Evolutionary conservation across 2,888 invertebrate species (phyloP), one percentile per base, ranked within the genome.

Genomic region (Amiota mariae): DNA sequence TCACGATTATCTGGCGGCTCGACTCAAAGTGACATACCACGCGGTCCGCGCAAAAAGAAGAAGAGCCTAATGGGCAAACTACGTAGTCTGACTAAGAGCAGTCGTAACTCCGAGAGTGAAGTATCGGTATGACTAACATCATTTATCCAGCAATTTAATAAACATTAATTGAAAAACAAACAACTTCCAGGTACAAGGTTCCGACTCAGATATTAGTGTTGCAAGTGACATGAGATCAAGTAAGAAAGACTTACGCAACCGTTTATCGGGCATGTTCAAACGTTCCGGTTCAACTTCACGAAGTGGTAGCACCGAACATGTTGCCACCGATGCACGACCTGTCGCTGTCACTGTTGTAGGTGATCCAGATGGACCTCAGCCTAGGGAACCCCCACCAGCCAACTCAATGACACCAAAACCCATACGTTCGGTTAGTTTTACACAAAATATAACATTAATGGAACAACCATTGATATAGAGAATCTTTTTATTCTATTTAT

Each of bases 1-100:
- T 96, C 95, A 82, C 93, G 96, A 59, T 90, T 96, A 80, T 97
- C 96, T 0, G 94, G 94, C 61, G 95, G 95, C 12, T 97, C 96
- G 1, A 95, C 95, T 0, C 95, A 96, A 89, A 96, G 96, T 88
- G 97, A 96, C 85, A 89, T 94, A 73, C 93, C 94, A 3, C 90
- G 90, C 1, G 91, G 93, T 49, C 94, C 95, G 73, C 87, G 90
- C 49, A 96, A 95, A 88, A 95, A 95, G 90, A 93, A 93, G 87
- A 95, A 95, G 89, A 93, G 96, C 70, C 90, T 97, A 51, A 95
- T 96, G 87, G 95, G 95, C 18, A 97, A 96, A 91, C 89, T 97
- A 78, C 94, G 95, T 85, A 95, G 95, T 87, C 90, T 97, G 71
- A 96, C 96, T 2, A 97, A 96, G 89, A 95, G 96, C 1, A 93